Evolutionary conservation across 2,888 invertebrate genomes (phyloP), one percentile per base, ranked within the genome.

Genomic region (Laspeyria flexula): DNA sequence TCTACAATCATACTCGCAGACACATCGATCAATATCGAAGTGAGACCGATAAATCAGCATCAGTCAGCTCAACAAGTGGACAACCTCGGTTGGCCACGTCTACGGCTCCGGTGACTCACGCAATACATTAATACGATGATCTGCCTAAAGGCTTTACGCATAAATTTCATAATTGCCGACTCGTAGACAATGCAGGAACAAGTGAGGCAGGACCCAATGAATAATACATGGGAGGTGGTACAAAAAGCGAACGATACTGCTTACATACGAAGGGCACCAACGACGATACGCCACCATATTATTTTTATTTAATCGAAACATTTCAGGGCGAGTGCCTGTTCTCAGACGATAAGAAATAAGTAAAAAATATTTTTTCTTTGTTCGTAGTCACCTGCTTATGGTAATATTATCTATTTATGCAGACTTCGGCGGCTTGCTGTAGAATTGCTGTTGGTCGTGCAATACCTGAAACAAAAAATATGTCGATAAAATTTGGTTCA

Each of bases 131-230:
- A 83, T 71, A 72, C 76, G 61, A 60, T 75, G 80, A 83, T 84
- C 79, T 83, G 86, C 88, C 90, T 84, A 81, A 86, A 90, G 90
- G 85, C 82, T 80, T 80, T 70, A 81, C 80, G 83, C 83, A 90
- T 89, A 90, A 86, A 88, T 88, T 81, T 85, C 77, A 82, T 90
- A 88, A 90, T 90, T 90, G 85, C 84, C 81, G 79, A 82, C 81
- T 79, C 83, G 86, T 88, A 89, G 88, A 90, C 89, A 89, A 89
- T 89, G 79, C 81, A 80, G 81, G 81, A 86, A 87, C 86, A 88
- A 85, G 83, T 86, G 81, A 85, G 83, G 76, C 79, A 75, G 77
- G 75, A 75, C 70, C 71, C 66, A 71, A 87, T 91, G 88, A 88
- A 91, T 91, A 86, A 91, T 79, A 78, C 85, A 89, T 85, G 43